A percentile compares a stretch with the other conserved stretches of the same genome.
Conservation (phyloP, 2,797 vertebrate genomes). For the Brotula barbata region DNA sequence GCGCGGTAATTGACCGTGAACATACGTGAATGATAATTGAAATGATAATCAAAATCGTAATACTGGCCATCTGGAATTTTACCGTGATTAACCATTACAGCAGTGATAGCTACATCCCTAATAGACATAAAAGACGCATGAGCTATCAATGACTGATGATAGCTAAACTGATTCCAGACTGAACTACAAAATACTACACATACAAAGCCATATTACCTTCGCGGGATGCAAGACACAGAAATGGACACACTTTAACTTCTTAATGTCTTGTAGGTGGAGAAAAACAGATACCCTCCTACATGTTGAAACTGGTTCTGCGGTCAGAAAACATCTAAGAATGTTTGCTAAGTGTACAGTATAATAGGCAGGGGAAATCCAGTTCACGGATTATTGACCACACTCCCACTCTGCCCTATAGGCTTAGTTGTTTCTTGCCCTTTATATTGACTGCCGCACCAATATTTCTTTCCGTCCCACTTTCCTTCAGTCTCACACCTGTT, state of each 20-base stretch:
- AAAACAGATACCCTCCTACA: neutral
- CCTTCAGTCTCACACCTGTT: constrained; percentile 48
- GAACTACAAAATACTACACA: neutral
- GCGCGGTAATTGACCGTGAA: no score
- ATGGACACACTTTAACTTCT: constrained; percentile 34
- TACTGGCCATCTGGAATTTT: no score
- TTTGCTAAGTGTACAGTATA: neutral
- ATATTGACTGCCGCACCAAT: constrained; percentile 12
- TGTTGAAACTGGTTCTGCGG: constrained; percentile 15
- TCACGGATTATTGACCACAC: constrained; percentile 38
- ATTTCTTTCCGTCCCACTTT: constrained; percentile 7
- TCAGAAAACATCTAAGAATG: constrained; percentile 15
- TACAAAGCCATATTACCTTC: constrained; percentile 8
- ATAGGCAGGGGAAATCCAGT: constrained; percentile 15
- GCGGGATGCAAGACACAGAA: constrained; percentile 6
- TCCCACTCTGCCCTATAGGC: constrained; percentile 10
- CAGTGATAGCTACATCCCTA: no score
- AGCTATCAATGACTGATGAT: constrained; percentile 3
- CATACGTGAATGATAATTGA: no score
- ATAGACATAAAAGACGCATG: no score
- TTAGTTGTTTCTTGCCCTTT: constrained; percentile 22
- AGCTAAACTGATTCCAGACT: constrained; percentile 2
- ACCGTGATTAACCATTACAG: no score
- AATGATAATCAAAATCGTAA: no score
- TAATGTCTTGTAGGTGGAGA: constrained; percentile 16